Evolutionary conservation across 37 sponge, comb jelly and placozoan species (phyloP).

Genomic region (Cliona cf. orientalis): DNA sequence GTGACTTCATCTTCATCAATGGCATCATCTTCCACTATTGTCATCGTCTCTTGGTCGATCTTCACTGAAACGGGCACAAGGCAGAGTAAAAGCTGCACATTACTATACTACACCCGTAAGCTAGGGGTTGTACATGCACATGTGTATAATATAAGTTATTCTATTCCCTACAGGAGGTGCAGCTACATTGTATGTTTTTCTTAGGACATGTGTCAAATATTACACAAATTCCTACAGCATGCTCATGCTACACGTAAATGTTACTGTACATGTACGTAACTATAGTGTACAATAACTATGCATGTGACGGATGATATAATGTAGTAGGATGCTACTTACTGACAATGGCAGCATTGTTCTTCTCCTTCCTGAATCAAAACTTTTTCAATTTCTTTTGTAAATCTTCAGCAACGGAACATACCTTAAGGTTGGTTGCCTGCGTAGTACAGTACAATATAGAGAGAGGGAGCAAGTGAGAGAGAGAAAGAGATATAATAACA

Average conservation of each 20-base stretch:
- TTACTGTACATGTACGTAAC: background rate
- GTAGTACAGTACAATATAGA: background rate
- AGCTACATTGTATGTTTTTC: too few relatives aligned
- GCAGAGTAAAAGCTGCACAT: background rate
- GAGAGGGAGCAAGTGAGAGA: too few relatives aligned
- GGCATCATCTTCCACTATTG: constrained; percentile 62
- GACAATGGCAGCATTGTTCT: constrained; percentile 89
- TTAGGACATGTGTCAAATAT: too few relatives aligned
- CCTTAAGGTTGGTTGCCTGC: constrained; percentile 73
- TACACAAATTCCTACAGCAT: too few relatives aligned
- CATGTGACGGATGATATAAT: background rate
- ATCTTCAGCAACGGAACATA: constrained; percentile 73
- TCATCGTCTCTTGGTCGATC: constrained; percentile 55
- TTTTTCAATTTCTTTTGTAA: constrained; percentile 80
- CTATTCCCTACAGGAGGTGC: too few relatives aligned
- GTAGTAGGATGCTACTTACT: constrained; percentile 58
- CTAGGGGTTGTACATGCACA: too few relatives aligned
- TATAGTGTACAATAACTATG: background rate
- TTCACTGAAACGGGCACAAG: constrained; percentile 57
- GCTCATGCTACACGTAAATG: background rate
- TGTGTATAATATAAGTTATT: too few relatives aligned
- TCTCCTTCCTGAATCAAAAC: constrained; percentile 91
- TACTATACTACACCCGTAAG: too few relatives aligned
- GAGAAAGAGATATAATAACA: too few relatives aligned
- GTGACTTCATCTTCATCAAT: constrained; percentile 64